Base-by-base conservation (phyloP, 2,888 invertebrate genomes). In the Hyposoter didymator region DNA sequence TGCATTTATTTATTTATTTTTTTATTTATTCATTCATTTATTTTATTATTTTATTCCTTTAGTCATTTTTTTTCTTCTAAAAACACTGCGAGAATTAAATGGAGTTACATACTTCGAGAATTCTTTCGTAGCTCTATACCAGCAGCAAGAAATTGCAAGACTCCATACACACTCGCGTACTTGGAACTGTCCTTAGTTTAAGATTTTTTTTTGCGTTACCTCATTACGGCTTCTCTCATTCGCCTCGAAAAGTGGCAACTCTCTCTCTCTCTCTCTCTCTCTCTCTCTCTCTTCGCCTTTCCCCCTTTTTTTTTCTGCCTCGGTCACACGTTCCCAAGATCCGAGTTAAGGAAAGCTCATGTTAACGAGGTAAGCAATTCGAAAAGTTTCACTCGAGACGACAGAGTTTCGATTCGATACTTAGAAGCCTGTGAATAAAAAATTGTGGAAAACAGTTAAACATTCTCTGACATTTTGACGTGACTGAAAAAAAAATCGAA, bases 291-390 rank as follows among this genome's bases (percentile, higher is more conserved):
- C 55, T 55, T 4, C 7, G 35, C 39, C 10, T 39, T 0, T 22
- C 2, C 1, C 6, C 14, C 1, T 3, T 59, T 14, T 3, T 59
- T 14, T 59, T 59, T 59, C 14, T 28, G 14, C 14, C 2, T 59
- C 5, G 14, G 28, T 14, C 28, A 59, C 10, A 14, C 59, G 5
- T 59, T 59, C 12, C 28, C 28, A 14, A 59, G 28, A 55, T 52
- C 19, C 17, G 19, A 55, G 55, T 55, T 7, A 19, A 52, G 12
- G 7, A 52, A 28, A 59, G 59, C 59, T 59, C 28, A 28, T 28
- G 59, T 59, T 59, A 59, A 59, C 28, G 59, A 59, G 59, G 59
- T 22, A 59, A 59, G 28, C 59, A 6, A 59, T 59, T 59, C 59
- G 59, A 28, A 59, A 59, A 59, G 59, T 59, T 28, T 28, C 22